phyloP scores from a whole-genome alignment of 1,140 invertebrate genomes.

The Aphelenchoides fujianensis region DNA sequence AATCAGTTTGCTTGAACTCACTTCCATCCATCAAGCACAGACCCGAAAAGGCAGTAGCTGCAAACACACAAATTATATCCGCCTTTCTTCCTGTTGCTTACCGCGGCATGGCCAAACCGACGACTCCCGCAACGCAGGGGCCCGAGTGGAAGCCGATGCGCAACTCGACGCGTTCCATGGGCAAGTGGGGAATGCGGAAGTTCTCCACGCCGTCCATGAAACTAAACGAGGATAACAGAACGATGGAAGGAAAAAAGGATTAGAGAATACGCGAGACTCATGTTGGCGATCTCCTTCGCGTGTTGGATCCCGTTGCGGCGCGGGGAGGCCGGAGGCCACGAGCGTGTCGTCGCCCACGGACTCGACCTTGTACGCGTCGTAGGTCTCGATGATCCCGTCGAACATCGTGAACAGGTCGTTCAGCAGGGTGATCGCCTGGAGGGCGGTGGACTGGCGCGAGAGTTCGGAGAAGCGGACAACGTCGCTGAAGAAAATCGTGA shows the following conservation, averaged over 20 bases:
- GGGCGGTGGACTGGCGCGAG: conserved; percentile 79
- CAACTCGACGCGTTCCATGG: conserved; percentile 83
- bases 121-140: conserved; percentile 79
- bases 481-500: conserved; percentile 79
- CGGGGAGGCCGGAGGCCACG: conserved; percentile 62
- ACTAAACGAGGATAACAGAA: too few relatives aligned
- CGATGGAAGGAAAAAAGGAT: too few relatives aligned
- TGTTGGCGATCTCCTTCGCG: conserved; percentile 68
- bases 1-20: too few relatives aligned
- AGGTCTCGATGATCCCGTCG: conserved; percentile 71
- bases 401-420: conserved; percentile 79
- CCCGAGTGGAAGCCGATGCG: conserved; percentile 72
- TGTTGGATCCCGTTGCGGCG: conserved; percentile 68
- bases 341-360: conserved; percentile 81
- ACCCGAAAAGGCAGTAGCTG: conserved; percentile 72
- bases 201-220: conserved; percentile 52
- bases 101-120: conserved; percentile 68
- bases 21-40: too few relatives aligned
- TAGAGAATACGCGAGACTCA: conserved; percentile 23
- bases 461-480: conserved; percentile 87
- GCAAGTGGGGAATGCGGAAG: conserved; percentile 85
- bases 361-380: conserved; percentile 66
- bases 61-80: conserved; percentile 70
- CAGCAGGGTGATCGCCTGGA: conserved; percentile 75
- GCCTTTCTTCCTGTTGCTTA: too few relatives aligned